Evolutionary conservation across 2,888 invertebrate genomes (phyloP).

Genomic region (Andrena minutula): DNA sequence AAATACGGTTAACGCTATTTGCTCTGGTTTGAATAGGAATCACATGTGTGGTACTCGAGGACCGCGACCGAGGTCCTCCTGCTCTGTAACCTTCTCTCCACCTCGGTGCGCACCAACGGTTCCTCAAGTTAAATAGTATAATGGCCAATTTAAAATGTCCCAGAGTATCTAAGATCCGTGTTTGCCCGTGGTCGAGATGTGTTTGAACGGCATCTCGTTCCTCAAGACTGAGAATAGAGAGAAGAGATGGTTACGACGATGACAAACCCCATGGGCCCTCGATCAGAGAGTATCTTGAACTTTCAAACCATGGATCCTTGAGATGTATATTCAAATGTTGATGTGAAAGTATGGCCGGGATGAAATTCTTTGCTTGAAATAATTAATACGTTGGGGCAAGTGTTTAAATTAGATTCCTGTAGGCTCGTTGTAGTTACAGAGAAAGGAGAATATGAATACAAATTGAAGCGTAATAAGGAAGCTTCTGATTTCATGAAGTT

Average conservation of each 20-base stretch:
- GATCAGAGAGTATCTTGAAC: constrained; percentile 56
- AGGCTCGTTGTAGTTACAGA: too few relatives aligned
- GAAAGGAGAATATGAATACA: too few relatives aligned
- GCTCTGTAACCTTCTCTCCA: constrained; percentile 71
- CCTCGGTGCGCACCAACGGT: constrained; percentile 72
- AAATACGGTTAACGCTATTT: constrained; percentile 84
- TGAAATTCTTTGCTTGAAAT: background rate
- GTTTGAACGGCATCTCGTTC: constrained; percentile 75
- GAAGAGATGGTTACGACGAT: constrained; percentile 61
- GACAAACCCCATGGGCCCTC: constrained; percentile 72
- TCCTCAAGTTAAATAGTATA: constrained; percentile 85
- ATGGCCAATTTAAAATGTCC: constrained; percentile 85
- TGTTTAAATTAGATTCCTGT: background rate
- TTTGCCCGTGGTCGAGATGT: constrained; percentile 79
- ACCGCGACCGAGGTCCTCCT: constrained; percentile 68
- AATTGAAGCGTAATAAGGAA: too few relatives aligned
- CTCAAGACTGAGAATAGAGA: constrained; percentile 70
- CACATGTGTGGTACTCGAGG: constrained; percentile 73
- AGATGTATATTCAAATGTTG: constrained; percentile 20
- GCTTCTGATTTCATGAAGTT: too few relatives aligned
- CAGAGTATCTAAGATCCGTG: constrained; percentile 83
- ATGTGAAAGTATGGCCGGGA: constrained; percentile 1
- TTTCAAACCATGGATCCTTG: constrained; percentile 28
- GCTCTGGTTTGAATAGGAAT: constrained; percentile 80
- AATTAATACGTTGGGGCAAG: background rate